Conservation (phyloP, 1,140 invertebrate genomes). For the Drosophila ironensis region DNA sequence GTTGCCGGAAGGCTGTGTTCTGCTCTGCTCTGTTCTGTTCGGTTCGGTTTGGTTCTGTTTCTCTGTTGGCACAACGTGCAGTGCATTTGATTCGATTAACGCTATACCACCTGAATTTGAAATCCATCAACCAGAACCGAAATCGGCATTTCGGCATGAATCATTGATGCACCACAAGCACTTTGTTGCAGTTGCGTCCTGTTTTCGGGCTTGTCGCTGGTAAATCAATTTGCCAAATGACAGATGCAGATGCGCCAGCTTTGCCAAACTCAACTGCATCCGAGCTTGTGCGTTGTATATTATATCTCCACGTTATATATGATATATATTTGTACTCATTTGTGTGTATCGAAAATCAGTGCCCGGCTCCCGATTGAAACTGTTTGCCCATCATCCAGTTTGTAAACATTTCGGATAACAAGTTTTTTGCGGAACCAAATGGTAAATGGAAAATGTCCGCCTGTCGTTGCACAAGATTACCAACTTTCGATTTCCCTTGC, state of each 20-base stretch:
- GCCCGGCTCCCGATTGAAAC: slow-evolving; percentile 22
- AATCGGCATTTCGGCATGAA: not conserved
- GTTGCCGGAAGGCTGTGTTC: no score
- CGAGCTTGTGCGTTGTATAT: no score
- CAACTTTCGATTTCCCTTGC: slow-evolving; percentile 26
- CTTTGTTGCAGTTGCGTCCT: slow-evolving; percentile 1
- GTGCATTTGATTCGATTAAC: slow-evolving; percentile 44
- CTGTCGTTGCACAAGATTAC: slow-evolving; percentile 33
- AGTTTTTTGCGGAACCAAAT: not conserved
- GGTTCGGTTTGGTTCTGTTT: no score
- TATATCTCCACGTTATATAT: no score
- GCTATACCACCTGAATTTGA: not conserved
- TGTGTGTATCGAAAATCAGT: slow-evolving; percentile 22
- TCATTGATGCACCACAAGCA: slow-evolving; percentile 13
- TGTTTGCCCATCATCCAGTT: slow-evolving; percentile 17
- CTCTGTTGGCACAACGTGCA: slow-evolving; percentile 38
- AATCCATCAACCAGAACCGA: slow-evolving; percentile 8
- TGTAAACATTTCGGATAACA: slow-evolving; percentile 41
- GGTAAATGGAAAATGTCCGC: slow-evolving; percentile 6
- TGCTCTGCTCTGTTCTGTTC: no score
- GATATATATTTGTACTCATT: no score
- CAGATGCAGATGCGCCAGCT: not conserved
- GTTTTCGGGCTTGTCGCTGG: slow-evolving; percentile 6
- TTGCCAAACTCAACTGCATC: no score
- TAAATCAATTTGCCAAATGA: slow-evolving; percentile 42